Conservation (phyloP, 2,113 vertebrate genomes). For the Motacilla alba region DNA sequence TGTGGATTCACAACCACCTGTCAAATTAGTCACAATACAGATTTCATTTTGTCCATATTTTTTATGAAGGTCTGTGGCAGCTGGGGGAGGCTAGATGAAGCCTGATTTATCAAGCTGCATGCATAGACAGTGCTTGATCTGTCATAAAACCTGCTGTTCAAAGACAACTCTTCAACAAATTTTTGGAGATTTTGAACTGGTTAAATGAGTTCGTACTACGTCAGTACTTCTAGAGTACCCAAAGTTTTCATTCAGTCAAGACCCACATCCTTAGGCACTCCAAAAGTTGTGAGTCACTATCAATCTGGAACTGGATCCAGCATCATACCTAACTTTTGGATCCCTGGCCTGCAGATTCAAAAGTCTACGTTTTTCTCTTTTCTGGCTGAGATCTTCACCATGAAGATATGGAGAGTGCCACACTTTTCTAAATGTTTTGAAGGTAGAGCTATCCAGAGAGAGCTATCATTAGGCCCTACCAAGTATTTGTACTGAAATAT, state of each 20-base stretch:
- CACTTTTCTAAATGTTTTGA: not conserved
- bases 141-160: not conserved
- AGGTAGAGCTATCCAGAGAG: not conserved
- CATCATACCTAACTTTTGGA: not conserved
- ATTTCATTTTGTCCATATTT: not conserved
- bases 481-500: not conserved
- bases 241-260: not conserved
- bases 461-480: not conserved
- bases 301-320: not conserved
- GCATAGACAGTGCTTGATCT: not conserved
- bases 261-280: not conserved
- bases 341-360: not conserved
- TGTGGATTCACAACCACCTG: not conserved
- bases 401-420: not conserved
- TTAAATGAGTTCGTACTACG: not conserved
- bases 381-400: not conserved
- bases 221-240: not conserved
- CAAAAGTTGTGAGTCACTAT: not conserved
- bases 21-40: not conserved
- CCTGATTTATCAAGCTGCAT: not conserved
- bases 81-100: not conserved
- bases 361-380: not conserved
- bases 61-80: not conserved
- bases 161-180: not conserved
- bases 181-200: not conserved